Evolutionary conservation across 2,797 vertebrate species (phyloP), one percentile per base, ranked within the genome.

Genomic region (Malacoraja senta): DNA sequence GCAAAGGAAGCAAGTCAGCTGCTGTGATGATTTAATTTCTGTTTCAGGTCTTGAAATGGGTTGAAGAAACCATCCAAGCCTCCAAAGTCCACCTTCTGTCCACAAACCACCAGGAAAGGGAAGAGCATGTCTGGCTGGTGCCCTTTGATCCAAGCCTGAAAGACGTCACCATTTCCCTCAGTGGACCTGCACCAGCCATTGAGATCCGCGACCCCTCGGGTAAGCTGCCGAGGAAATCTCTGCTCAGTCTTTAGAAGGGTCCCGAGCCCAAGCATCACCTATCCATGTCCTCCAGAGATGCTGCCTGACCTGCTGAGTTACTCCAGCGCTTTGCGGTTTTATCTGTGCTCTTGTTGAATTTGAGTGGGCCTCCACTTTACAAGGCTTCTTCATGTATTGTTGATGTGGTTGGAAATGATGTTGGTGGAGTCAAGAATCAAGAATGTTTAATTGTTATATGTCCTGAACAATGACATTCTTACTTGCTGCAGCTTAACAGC

Each of bases 61-160:
- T 99, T 19, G 98, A 99, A 95, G 98, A 98, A 93, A 98, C 98
- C 0, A 97, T 99, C 93, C 98, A 98, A 94, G 96, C 97, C 91
- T 97, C 98, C 96, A 99, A 98, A 95, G 98, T 99, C 93, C 98
- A 99, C 94, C 96, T 99, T 94, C 95, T 99, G 88, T 98, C 98
- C 81, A 98, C 97, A 0, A 98, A 99, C 95, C 98, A 98, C 0
- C 97, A 98, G 95, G 95, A 95, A 0, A 97, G 96, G 0, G 97
- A 97, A 90, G 97, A 98, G 93, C 97, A 97, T 94, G 96, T 94
- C 0, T 99, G 98, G 98, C 95, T 96, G 6, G 94, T 99, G 88
- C 98, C 98, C 94, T 97, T 99, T 63, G 98, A 99, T 95, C 96
- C 98, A 91, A 99, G 98, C 95, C 97, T 99, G 88, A 97, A 97